phyloP scores from a whole-genome alignment of 2,888 invertebrate genomes.

The Pogonocherus hispidulus region DNA sequence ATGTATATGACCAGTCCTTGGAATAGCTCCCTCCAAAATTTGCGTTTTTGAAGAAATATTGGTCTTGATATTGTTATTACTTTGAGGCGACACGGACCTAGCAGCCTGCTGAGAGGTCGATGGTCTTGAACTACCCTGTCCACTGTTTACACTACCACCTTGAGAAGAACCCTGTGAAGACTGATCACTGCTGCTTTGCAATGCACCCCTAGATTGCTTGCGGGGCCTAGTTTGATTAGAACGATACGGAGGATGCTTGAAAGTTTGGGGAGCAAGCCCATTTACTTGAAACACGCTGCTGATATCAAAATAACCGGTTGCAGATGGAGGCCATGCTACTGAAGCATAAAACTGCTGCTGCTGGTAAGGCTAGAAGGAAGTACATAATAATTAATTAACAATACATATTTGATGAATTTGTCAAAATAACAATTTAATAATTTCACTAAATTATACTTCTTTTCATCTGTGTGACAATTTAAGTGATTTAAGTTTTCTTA shows the following conservation, averaged over 20 bases:
- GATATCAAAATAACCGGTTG: constrained; percentile 75
- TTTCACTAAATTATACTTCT: too few species aligned
- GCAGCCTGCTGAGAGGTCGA: constrained; percentile 45
- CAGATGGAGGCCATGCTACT: constrained; percentile 71
- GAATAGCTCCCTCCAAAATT: constrained; percentile 48
- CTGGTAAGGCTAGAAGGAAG: constrained; percentile 69
- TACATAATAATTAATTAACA: background rate
- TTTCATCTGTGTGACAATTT: too few species aligned
- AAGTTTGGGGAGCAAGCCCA: constrained; percentile 79
- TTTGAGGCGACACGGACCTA: constrained; percentile 43
- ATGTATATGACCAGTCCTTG: constrained; percentile 49
- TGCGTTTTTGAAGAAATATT: constrained; percentile 47
- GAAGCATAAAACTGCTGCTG: constrained; percentile 77
- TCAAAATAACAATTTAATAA: too few species aligned
- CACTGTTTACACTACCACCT: constrained; percentile 39
- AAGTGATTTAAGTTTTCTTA: too few species aligned
- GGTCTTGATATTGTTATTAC: constrained; percentile 38
- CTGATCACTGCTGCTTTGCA: constrained; percentile 57
- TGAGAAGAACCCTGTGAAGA: constrained; percentile 58
- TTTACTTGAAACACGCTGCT: constrained; percentile 81
- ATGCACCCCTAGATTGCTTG: constrained; percentile 61
- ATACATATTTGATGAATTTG: background rate
- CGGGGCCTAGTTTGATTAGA: constrained; percentile 64
- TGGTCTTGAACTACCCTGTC: constrained; percentile 46
- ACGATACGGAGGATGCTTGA: constrained; percentile 71